Base-by-base conservation (phyloP, 1,140 invertebrate species). In the Drosophila rhopaloa region DNA sequence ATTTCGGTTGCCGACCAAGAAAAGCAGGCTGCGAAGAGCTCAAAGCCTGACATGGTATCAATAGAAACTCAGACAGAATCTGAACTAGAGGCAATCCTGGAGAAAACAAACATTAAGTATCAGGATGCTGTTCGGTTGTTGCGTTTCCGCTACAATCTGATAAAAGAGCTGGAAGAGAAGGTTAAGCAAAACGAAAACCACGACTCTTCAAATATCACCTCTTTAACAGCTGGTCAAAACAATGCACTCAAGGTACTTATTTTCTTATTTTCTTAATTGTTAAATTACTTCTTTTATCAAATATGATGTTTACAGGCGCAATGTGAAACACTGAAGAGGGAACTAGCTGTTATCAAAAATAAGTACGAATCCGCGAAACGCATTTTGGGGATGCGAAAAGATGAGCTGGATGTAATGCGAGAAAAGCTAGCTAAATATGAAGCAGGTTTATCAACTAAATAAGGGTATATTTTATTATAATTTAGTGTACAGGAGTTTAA, bases 291-390 rank as follows among this genome's bases (percentile, higher is more conserved):
- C 0, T 40, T 43, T 8, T 9, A 19, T 32, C 43, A 14, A 40
- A n/a, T 1, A 11, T 24, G 40, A 8, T 38, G 4, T 5, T 60
- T 62, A 1, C 19, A 89, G 84, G 37, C 62, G 2, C 71, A 89
- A 72, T 47, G 71, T 40, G 84, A 80, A 10, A 4, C 27, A 13
- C 65, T 54, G 2, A 77, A 78, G 29, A 90, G 65, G 24, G 84
- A 89, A 35, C 32, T 78, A 13, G 5, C 4, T 0, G 19, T 11
- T 0, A 46, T 89, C 9, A 48, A 24, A 24, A 67, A 70, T 13
- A 89, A 89, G 16, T 89, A 89, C 38, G 84, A 89, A 3, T 35
- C 51, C 5, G 70, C 84, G 0, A 89, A 90, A 9, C 65, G 65
- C 3, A 73, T 79, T 0, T 50, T 89, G 0, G 51, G 50, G 54